Evolutionary conservation across 2,797 vertebrate genomes (phyloP).

Genomic region (Tapirus indicus): DNA sequence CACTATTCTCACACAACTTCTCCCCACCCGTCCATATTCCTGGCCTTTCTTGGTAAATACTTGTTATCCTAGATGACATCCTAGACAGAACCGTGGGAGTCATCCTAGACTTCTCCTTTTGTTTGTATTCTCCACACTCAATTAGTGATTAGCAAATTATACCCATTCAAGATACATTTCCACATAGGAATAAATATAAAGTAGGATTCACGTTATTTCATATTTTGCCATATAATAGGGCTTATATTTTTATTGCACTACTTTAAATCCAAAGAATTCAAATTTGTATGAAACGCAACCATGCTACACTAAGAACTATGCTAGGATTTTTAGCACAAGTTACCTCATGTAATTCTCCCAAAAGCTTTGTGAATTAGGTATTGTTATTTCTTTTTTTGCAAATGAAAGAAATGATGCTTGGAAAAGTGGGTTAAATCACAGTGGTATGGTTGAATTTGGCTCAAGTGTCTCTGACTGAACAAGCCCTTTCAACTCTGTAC

Average conservation of each 20-base stretch:
- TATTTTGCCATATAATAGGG: not conserved
- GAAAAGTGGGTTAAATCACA: not conserved
- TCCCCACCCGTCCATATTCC: not conserved
- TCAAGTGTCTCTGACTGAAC: not conserved
- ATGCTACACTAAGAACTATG: not conserved
- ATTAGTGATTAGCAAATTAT: not conserved
- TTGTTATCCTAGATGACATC: not conserved
- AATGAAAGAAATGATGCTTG: not conserved
- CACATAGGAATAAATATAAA: not conserved
- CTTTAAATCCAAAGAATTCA: not conserved
- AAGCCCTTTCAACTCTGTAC: not conserved
- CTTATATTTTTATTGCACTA: not conserved
- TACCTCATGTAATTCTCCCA: not conserved
- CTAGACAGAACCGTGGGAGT: not conserved
- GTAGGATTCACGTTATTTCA: not conserved
- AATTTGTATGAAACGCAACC: not conserved
- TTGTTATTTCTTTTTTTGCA: not conserved
- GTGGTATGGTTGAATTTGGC: not conserved
- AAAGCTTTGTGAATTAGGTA: not conserved
- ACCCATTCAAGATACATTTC: slow-evolving; percentile 8
- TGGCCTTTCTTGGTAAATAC: not conserved
- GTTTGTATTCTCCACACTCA: not conserved
- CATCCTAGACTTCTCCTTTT: not conserved
- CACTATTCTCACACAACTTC: not conserved
- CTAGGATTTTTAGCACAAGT: not conserved